Percentiles rank a stretch among this genome's conserved stretches.
phyloP scores from a whole-genome alignment of 2,113 vertebrate species.

The Eretmochelys imbricata region DNA sequence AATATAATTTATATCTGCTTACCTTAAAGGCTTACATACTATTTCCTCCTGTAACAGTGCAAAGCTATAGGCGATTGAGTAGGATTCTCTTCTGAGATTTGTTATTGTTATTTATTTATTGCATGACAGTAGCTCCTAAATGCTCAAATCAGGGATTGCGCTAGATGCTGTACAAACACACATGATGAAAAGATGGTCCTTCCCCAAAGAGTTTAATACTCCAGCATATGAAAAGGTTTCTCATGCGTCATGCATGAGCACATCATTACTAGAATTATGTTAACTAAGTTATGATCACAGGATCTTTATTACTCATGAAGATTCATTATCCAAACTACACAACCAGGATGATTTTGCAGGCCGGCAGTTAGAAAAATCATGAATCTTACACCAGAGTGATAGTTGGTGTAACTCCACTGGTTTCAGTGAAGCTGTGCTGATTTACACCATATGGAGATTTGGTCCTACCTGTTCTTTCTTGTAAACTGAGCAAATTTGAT shows the following conservation, averaged over 20 bases:
- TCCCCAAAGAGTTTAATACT: neutral
- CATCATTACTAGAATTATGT: neutral
- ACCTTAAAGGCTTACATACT: neutral
- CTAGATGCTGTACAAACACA: neutral
- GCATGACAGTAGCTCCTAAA: neutral
- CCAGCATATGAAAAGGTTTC: neutral
- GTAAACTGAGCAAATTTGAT: neutral
- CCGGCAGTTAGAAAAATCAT: neutral
- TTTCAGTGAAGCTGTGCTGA: neutral
- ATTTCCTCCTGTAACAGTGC: neutral
- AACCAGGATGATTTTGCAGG: neutral
- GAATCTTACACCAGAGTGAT: neutral
- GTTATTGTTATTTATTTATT: neutral
- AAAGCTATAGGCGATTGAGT: neutral
- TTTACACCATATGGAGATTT: rapidly evolving
- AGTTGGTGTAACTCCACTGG: neutral
- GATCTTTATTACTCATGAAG: neutral
- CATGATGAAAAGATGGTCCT: neutral
- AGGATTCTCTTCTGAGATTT: neutral
- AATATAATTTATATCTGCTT: neutral
- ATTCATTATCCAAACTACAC: rapidly evolving
- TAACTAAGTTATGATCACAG: neutral
- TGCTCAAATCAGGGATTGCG: neutral
- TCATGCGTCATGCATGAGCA: neutral
- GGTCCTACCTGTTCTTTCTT: neutral